Conservation (phyloP, 2,113 vertebrate species). For the Paradisaea rubra region DNA sequence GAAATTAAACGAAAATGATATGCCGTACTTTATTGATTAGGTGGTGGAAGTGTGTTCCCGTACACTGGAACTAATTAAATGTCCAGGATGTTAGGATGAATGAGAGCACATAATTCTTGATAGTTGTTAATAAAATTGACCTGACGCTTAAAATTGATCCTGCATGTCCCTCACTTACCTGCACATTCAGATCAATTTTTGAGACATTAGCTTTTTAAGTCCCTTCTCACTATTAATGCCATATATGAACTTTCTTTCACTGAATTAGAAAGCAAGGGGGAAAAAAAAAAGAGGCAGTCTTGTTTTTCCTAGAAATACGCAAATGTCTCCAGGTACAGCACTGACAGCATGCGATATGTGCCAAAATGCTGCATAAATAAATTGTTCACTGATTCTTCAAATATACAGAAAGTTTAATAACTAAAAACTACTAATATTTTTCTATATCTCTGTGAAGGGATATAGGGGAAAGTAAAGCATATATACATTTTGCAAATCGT, state of each 20-base stretch:
- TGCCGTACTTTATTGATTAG: background rate
- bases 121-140: background rate
- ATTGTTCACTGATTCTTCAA: background rate
- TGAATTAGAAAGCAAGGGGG: background rate
- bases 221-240: background rate
- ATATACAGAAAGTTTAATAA: background rate
- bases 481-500: background rate
- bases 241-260: background rate
- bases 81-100: background rate
- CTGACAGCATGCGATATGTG: background rate
- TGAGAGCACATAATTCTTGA: background rate
- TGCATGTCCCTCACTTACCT: background rate
- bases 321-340: background rate
- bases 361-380: background rate
- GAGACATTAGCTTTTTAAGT: background rate
- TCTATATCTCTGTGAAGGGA: background rate
- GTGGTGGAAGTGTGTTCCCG: background rate
- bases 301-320: background rate
- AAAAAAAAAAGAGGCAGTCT: fast-evolving
- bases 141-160: background rate
- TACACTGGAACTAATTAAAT: background rate
- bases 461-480: background rate
- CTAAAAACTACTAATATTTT: background rate
- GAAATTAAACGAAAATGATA: background rate
- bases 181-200: background rate